Base-by-base conservation (phyloP, 2,797 vertebrate genomes). In the Enteromius anoplus region DNA sequence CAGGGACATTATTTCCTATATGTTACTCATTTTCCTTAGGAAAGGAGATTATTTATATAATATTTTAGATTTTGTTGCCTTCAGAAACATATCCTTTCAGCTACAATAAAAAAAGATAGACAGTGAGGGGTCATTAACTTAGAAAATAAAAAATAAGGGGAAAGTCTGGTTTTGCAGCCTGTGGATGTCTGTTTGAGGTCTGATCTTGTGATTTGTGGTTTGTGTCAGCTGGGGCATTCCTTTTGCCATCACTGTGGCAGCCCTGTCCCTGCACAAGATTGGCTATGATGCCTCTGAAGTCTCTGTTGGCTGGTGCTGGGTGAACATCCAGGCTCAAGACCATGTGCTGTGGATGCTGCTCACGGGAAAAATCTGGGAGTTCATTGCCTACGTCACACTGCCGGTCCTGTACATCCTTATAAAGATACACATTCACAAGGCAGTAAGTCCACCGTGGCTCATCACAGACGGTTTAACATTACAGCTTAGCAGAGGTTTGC, bases 291-390 rank as follows among this genome's bases (percentile, higher is more conserved):
- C 97, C 0, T 99, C 98, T 0, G 97, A 98, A 0, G 97, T 99
- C 66, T 98, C 98, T 0, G 98, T 99, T 78, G 98, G 98, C 90
- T 99, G 98, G 98, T 99, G 98, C 89, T 99, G 98, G 98, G 91
- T 99, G 69, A 92, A 94, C 85, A 93, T 99, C 87, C 80, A 94
- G 0, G 93, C 94, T 0, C 78, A 94, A 8, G 97, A 99, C 81
- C 92, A 90, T 0, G 81, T 98, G 9, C 82, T 98, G 69, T 99
- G 98, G 98, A 98, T 99, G 97, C 91, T 99, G 85, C 92, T 99
- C 3, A 95, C 97, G 0, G 98, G 97, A 34, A 99, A 99, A 71
- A 90, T 95, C 81, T 99, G 98, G 98, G 98, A 99, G 93, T 92
- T 98, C 77, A 88, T 99, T 91, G 98, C 98, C 3, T 99, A 99